Conservation (phyloP, 2,888 invertebrate genomes). For the Germaria angustata region DNA sequence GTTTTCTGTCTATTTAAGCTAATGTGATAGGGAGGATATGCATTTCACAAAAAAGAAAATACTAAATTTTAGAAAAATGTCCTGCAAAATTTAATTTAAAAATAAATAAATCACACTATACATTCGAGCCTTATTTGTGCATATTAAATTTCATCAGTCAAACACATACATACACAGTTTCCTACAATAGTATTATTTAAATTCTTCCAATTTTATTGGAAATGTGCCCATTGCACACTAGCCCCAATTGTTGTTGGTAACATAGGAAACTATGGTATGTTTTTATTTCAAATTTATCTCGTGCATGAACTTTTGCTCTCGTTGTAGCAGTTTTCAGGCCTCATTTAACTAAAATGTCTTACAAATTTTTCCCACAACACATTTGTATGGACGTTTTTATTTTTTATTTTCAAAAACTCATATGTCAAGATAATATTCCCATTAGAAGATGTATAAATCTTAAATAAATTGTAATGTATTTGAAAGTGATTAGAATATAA, state of each 20-base stretch:
- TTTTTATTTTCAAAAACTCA: not conserved
- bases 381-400: not conserved
- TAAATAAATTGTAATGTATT: conserved; percentile 18
- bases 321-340: conserved; percentile 1
- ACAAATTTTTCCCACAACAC: not conserved
- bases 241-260: conserved; percentile 15
- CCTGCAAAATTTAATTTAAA: no score
- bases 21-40: not conserved
- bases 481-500: conserved; percentile 21
- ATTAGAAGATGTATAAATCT: conserved; percentile 25
- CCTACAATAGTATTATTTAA: not conserved
- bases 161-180: not conserved
- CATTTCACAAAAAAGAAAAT: not conserved
- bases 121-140: not conserved
- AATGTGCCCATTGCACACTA: conserved; percentile 12
- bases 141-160: conserved; percentile 11
- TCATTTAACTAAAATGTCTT: conserved; percentile 30
- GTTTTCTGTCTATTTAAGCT: not conserved
- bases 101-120: conserved; percentile 1
- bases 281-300: not conserved
- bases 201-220: conserved; percentile 25
- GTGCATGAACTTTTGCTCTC: not conserved
- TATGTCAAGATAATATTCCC: conserved; percentile 50
- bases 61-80: no score
- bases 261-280: not conserved